These are phyloP conservation scores for Papio anubis DNA, from an alignment of 2,113 vertebrate genomes.

Conservation along the genomic window DNA sequence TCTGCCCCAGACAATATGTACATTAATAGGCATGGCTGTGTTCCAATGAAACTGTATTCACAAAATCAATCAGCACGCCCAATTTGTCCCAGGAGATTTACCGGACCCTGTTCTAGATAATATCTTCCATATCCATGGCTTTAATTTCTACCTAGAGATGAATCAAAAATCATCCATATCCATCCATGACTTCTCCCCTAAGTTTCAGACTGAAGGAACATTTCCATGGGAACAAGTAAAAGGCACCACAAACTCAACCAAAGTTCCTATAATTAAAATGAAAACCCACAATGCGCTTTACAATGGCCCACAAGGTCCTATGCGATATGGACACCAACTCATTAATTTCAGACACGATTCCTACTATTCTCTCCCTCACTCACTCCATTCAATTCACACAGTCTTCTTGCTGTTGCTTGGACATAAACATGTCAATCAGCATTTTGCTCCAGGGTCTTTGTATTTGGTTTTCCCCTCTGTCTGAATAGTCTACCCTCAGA, in stretches of 20 bases:
- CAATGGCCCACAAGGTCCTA: neutral
- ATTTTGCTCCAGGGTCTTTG: neutral
- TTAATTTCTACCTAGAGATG: neutral
- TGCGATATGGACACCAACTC: accelerated
- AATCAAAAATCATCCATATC: neutral
- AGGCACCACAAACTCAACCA: neutral
- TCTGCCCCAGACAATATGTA: neutral
- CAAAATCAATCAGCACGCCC: neutral
- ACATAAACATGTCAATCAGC: neutral
- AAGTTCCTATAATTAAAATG: neutral
- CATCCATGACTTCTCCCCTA: neutral
- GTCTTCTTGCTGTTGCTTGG: neutral
- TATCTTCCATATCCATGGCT: neutral
- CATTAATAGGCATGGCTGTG: neutral
- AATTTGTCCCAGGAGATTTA: neutral
- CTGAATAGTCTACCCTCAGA: no score
- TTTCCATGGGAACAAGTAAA: neutral
- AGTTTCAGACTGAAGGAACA: neutral
- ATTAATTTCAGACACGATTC: neutral
- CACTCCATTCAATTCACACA: neutral
- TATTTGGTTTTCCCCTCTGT: neutral
- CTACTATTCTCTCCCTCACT: neutral
- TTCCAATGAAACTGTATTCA: neutral
- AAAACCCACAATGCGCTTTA: neutral
- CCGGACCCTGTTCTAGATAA: neutral